Percentiles rank a stretch among this genome's conserved stretches.
These are phyloP conservation scores for Lutjanus campechanus DNA, from an alignment of 2,797 vertebrate species.

Conservation along the genomic window DNA sequence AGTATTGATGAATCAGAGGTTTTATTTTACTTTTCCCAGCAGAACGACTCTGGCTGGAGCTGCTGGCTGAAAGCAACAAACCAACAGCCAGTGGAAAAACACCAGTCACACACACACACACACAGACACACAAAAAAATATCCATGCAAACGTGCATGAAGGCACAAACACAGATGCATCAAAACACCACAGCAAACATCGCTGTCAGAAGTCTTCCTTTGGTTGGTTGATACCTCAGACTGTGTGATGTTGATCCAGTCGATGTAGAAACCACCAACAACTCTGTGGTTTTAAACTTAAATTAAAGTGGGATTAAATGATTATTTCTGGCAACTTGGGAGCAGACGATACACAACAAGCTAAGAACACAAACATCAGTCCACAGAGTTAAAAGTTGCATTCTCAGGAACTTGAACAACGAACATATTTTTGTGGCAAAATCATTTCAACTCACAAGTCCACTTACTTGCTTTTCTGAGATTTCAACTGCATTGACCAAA, in stretches of 20 bases:
- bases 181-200: background rate
- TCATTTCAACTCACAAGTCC: background rate
- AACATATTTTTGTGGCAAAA: background rate
- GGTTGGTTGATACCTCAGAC: background rate
- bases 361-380: background rate
- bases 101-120: background rate
- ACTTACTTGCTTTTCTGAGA: no score
- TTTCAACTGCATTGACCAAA: no score
- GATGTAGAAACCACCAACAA: background rate
- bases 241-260: background rate
- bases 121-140: background rate
- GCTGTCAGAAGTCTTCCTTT: background rate
- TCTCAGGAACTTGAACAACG: background rate
- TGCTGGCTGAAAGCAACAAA: background rate
- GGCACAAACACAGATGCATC: background rate
- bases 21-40: background rate
- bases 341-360: background rate
- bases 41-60: background rate
- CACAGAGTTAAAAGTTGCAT: background rate
- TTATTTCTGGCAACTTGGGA: no score
- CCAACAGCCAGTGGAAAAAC: conserved; percentile 17
- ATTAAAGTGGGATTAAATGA: background rate
- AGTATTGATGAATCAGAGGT: background rate
- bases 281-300: background rate
- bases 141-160: background rate